Evolutionary conservation across 2,888 invertebrate species (phyloP), one percentile per base, ranked within the genome.

Genomic region (Hesperia comma): DNA sequence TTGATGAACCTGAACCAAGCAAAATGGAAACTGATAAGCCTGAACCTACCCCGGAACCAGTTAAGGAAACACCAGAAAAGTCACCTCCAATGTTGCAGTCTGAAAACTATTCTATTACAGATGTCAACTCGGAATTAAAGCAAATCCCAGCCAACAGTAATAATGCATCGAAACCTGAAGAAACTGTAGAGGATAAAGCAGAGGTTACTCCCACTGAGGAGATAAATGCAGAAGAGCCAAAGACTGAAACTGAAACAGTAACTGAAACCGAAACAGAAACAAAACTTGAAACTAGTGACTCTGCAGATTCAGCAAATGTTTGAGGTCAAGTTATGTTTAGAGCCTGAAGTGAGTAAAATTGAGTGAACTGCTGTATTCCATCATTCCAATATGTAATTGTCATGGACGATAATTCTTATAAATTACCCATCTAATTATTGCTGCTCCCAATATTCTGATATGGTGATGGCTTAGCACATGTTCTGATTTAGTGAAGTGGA

Each of bases 61-160:
- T 72, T 57, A 71, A 68, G 33, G 71, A 71, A 40, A 70, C 73
- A 68, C 57, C 67, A 58, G 75, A 77, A 54, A 75, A 76, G 19
- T 64, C 63, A 58, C 60, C 75, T 49, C 71, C 77, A 69, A 74
- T 79, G 68, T 79, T 86, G 51, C 78, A 90, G 72, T 77, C 85
- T 26, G 91, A 90, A 64, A 85, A 88, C 68, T 89, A 90, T 73
- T 87, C 89, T 63, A 89, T 92, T 74, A 84, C 88, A 72, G 91
- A 90, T 83, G 88, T 91, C 2, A 87, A 87, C 64, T 88, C 90
- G 12, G 88, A 88, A 72, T 72, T 90, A 71, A 81, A 85, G 15
- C 75, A 78, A 61, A 70, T 68, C 54, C 77, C 80, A 56, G 61
- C 68, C 49, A 73, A 73, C 49, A 68, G 72, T 58, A 70, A 74